Base-by-base conservation (phyloP, 2,797 vertebrate genomes). In the Pangasius larnaudii region DNA sequence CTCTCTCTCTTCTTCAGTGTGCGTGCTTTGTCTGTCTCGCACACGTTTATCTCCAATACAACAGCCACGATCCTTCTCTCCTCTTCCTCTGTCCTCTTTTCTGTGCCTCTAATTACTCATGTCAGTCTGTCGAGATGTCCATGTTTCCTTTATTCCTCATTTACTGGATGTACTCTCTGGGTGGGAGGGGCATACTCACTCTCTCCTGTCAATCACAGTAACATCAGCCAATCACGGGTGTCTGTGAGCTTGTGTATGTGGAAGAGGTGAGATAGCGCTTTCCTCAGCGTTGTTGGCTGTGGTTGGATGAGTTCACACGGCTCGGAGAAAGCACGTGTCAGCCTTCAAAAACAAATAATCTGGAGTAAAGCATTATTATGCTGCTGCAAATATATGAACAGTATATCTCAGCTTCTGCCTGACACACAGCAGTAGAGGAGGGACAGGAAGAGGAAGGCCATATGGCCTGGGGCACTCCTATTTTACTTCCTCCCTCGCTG, bases 401-500 rank as follows among this genome's bases (percentile, higher is more conserved):
- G 30, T 58, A 13, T 59, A 24, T 22, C 30, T 61, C 5, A 18
- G 36, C n/a, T 9, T n/a, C 24, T n/a, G 36, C 7, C 58, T 63
- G 58, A 63, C 58, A n/a, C 36, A 82, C 36, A 81, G 36, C 2
- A 1, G n/a, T 9, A 79, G 33, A 46, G 36, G 42, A 16, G 36
- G 80, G 80, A 63, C 80, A 82, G 80, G 59, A 82, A 82, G 59
- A 30, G 39, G 89, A 93, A 89, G 91, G 89, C 91, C 95, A 95
- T 93, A 93, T 94, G 91, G 94, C 85, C 89, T 42, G 91, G 91
- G 90, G 91, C 79, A 53, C 75, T 46, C 53, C 67, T 74, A 59
- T 85, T 83, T 49, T 42, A 86, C 84, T 88, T 77, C 63, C 85
- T 89, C 79, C 74, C 83, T 85, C 10, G 16, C 24, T 58, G 27